Conservation (phyloP, 2,797 vertebrate genomes). For the Rhinoraja longicauda region DNA sequence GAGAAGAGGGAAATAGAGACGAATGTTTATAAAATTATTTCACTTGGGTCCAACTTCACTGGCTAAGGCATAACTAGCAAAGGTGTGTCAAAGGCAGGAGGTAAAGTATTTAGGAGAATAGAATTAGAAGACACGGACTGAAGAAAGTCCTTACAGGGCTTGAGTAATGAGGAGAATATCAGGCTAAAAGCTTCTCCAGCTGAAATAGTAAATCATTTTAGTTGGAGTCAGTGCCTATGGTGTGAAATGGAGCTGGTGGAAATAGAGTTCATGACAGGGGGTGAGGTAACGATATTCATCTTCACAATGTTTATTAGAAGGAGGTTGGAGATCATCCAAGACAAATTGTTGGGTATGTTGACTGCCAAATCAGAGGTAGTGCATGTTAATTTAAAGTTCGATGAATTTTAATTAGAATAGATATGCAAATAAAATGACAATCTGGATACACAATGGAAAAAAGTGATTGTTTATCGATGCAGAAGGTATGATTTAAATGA, state of each 20-base stretch:
- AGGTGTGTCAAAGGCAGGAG: background rate
- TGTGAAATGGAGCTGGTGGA: background rate
- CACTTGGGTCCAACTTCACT: background rate
- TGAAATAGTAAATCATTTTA: background rate
- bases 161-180: background rate
- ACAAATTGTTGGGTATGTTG: background rate
- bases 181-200: background rate
- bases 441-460: background rate
- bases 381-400: background rate
- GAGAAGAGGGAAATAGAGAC: background rate
- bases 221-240: background rate
- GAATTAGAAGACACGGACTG: background rate
- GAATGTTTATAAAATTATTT: background rate
- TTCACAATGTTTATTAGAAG: background rate
- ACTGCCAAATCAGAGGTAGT: background rate
- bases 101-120: background rate
- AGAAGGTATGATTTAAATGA: background rate
- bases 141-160: background rate
- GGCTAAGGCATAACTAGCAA: background rate
- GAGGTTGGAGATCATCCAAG: background rate
- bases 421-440: background rate
- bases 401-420: background rate
- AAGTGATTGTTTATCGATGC: background rate
- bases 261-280: background rate
- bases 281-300: background rate